These are phyloP conservation scores for Chesias legatella DNA, from an alignment of 2,888 invertebrate species.

Conservation along the genomic window DNA sequence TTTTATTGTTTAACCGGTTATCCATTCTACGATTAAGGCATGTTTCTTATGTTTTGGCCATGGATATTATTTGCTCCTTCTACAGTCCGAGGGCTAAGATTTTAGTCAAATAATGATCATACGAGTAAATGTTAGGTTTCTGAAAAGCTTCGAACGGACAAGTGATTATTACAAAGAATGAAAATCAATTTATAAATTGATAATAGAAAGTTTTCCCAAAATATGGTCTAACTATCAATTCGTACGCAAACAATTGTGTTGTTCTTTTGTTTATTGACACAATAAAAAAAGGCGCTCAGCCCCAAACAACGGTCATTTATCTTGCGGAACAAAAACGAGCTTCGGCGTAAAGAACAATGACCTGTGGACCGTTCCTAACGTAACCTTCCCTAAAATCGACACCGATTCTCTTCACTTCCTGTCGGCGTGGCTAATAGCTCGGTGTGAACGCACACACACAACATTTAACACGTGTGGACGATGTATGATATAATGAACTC, in stretches of 20 bases:
- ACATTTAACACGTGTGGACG: conserved; percentile 15
- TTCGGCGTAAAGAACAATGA: conserved; percentile 71
- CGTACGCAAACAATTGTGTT: conserved; percentile 4
- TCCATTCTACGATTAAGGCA: conserved; percentile 11
- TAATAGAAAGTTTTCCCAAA: no score
- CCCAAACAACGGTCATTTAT: conserved; percentile 63
- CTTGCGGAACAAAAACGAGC: conserved; percentile 56
- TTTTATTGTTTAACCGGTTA: conserved; percentile 19
- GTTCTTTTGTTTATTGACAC: conserved; percentile 30
- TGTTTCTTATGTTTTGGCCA: no score
- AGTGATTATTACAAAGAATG: no score
- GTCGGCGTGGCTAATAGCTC: conserved; percentile 49
- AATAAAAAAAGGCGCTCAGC: conserved; percentile 47
- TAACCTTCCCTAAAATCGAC: conserved; percentile 76
- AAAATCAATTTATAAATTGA: no score
- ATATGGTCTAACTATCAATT: no score
- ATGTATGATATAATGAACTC: conserved; percentile 23
- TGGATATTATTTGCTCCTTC: no score
- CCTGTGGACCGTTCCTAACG: conserved; percentile 66
- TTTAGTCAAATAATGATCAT: no score
- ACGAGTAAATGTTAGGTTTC: no score
- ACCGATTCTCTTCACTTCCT: conserved; percentile 75
- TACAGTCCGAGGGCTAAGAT: no score
- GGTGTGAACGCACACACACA: conserved; percentile 50
- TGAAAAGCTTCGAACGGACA: no score